Percentiles rank a stretch among this genome's conserved stretches.
Evolutionary conservation across 1,140 invertebrate genomes (phyloP).

Genomic region (Penaeus vannamei): DNA sequence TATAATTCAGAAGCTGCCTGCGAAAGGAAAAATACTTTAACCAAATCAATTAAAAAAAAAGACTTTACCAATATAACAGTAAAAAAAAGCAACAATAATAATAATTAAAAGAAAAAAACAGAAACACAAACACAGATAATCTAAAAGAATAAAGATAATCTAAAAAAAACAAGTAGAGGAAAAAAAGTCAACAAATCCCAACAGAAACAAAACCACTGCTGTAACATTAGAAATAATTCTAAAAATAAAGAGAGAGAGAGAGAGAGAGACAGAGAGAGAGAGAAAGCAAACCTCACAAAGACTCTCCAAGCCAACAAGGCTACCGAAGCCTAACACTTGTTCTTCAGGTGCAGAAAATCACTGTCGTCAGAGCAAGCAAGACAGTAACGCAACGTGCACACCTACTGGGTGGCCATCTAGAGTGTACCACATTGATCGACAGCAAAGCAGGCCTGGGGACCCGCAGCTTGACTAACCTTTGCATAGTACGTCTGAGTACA

Average conservation of each 20-base stretch:
- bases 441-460: background rate
- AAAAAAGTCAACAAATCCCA: background rate
- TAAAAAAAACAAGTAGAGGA: background rate
- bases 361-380: slow-evolving; percentile 34
- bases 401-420: slow-evolving; percentile 33
- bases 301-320: background rate
- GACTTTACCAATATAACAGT: no score
- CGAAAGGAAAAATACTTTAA: no score
- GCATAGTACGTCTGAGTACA: slow-evolving; percentile 63
- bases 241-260: slow-evolving; percentile 10
- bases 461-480: slow-evolving; percentile 55
- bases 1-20: no score
- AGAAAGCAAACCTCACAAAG: slow-evolving; percentile 6
- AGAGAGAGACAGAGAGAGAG: slow-evolving; percentile 28
- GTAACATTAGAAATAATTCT: background rate
- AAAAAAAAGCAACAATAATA: no score
- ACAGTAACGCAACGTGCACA: slow-evolving; percentile 42
- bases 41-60: no score
- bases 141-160: background rate
- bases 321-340: slow-evolving; percentile 22
- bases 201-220: background rate
- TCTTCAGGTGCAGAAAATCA: slow-evolving; percentile 25
- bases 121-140: no score
- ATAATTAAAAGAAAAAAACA: no score
- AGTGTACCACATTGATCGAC: slow-evolving; percentile 46